phyloP scores from a whole-genome alignment of 1,140 invertebrate species.

The Bombus picipes region DNA sequence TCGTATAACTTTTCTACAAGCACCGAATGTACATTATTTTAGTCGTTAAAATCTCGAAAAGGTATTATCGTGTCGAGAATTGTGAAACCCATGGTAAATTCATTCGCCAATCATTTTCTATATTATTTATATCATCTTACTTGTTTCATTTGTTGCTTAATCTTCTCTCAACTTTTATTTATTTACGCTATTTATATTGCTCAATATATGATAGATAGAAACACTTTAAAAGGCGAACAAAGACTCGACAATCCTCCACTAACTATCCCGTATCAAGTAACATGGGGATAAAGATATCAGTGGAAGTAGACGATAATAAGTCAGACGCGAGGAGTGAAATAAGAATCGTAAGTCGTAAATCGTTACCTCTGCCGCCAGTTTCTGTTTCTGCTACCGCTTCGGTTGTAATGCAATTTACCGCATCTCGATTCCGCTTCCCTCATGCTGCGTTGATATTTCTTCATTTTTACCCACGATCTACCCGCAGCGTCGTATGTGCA shows the following conservation, averaged over 20 bases:
- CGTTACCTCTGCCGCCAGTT: constrained; percentile 94
- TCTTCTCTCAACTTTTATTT: too few relatives aligned
- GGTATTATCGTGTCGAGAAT: neutral
- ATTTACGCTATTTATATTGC: neutral
- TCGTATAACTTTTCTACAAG: constrained; percentile 91
- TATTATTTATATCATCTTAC: neutral
- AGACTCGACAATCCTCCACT: neutral
- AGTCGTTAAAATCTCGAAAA: too few relatives aligned
- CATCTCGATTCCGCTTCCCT: constrained; percentile 87
- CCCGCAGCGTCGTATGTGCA: constrained; percentile 94
- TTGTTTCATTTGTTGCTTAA: neutral
- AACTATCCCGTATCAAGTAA: too few relatives aligned
- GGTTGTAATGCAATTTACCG: constrained; percentile 88
- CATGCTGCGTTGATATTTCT: constrained; percentile 93
- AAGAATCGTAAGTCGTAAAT: neutral
- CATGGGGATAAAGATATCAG: neutral
- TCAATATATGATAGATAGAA: neutral
- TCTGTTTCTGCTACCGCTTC: constrained; percentile 90
- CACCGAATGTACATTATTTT: neutral
- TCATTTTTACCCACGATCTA: constrained; percentile 97
- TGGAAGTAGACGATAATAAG: constrained; percentile 19
- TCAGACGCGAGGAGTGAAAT: constrained; percentile 2
- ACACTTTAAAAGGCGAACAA: neutral
- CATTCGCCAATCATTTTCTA: neutral
- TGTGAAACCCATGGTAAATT: neutral